Conservation (phyloP, 2,888 invertebrate species). For the Calameuta filiformis region DNA sequence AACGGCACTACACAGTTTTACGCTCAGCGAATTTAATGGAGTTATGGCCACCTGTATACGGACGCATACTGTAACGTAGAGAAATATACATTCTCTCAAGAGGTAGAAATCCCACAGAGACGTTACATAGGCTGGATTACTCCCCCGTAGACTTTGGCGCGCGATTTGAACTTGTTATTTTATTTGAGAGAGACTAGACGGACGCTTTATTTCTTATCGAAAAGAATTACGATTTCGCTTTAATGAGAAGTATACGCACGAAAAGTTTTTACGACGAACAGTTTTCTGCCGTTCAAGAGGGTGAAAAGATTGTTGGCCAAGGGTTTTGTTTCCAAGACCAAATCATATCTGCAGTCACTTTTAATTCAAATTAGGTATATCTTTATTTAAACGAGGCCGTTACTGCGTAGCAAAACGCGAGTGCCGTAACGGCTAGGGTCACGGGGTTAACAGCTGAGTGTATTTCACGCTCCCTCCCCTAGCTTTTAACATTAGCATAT, state of each 20-base stretch:
- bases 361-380: slow-evolving; percentile 25
- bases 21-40: slow-evolving; percentile 35
- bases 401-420: slow-evolving; percentile 31
- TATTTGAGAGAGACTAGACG: neutral
- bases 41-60: slow-evolving; percentile 15
- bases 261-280: neutral
- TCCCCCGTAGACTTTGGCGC: neutral
- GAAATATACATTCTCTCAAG: neutral
- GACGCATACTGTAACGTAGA: neutral
- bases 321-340: neutral
- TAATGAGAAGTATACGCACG: neutral
- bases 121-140: neutral
- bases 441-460: slow-evolving; percentile 56
- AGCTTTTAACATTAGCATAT: slow-evolving; percentile 55
- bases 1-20: slow-evolving; percentile 39
- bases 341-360: slow-evolving; percentile 8
- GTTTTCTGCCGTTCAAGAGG: neutral
- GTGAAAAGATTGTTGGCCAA: neutral
- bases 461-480: slow-evolving; percentile 51
- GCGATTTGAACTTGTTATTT: neutral
- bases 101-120: neutral
- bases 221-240: neutral
- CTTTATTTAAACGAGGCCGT: slow-evolving; percentile 33
- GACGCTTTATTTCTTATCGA: neutral
- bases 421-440: slow-evolving; percentile 41